Conservation (phyloP, 2,888 invertebrate species). For the Tetropium fuscum region DNA sequence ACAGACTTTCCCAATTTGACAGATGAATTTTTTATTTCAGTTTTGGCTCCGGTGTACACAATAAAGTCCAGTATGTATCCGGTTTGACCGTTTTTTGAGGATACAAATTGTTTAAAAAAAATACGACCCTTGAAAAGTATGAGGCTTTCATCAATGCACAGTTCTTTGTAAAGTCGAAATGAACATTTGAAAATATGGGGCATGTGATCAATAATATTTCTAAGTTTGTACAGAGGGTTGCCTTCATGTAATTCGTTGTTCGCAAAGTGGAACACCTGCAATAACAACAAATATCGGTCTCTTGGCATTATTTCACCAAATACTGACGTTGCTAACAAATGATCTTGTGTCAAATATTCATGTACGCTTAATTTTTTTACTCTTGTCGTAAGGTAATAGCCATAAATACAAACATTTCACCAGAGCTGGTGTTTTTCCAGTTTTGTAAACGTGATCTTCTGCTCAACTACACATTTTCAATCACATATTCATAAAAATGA, state of each 20-base stretch:
- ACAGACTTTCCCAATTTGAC: constrained; percentile 16
- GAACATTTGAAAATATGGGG: background rate
- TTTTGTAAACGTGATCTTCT: background rate
- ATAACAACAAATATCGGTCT: background rate
- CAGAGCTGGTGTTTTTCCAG: background rate
- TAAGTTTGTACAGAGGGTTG: background rate
- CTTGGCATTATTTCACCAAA: background rate
- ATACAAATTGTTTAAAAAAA: background rate
- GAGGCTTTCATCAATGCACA: background rate
- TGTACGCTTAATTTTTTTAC: background rate
- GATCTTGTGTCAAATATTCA: background rate
- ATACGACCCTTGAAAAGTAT: background rate
- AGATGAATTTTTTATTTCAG: background rate
- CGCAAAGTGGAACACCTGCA: background rate
- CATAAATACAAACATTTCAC: too few relatives aligned
- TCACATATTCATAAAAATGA: background rate
- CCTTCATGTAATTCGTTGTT: background rate
- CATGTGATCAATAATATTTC: background rate
- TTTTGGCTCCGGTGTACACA: background rate
- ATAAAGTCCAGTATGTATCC: constrained; percentile 1
- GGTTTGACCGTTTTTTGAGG: too few relatives aligned
- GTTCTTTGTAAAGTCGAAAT: background rate
- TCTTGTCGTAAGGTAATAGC: background rate
- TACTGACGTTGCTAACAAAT: background rate
- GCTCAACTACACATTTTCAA: background rate